Conservation (phyloP, 2,113 vertebrate species). For the Otocyon megalotis region DNA sequence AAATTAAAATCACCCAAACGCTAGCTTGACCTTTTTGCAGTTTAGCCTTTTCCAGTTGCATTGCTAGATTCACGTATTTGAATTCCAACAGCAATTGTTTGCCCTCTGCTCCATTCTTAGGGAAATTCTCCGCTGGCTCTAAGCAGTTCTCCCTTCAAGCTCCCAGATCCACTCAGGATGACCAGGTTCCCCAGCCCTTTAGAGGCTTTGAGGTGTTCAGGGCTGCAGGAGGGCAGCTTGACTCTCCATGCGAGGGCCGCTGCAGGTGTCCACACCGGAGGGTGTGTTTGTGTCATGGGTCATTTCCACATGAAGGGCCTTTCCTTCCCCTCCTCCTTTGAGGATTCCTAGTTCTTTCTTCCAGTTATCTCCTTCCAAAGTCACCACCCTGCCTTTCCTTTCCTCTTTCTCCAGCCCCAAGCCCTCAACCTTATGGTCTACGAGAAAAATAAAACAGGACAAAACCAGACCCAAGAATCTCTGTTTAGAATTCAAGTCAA, state of each 20-base stretch:
- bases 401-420: background rate
- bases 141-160: background rate
- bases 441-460: background rate
- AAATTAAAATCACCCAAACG: conserved; percentile 31
- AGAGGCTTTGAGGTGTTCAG: background rate
- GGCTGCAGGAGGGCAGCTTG: background rate
- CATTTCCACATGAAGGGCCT: background rate
- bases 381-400: background rate
- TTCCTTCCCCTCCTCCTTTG: background rate
- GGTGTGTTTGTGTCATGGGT: background rate
- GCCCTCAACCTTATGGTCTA: background rate
- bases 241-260: rapidly evolving
- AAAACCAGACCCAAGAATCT: background rate
- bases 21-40: background rate
- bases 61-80: background rate
- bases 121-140: background rate
- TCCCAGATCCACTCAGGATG: background rate
- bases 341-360: background rate
- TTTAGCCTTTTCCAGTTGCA: background rate
- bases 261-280: background rate
- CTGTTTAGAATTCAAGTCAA: background rate
- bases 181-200: background rate
- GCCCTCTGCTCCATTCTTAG: background rate
- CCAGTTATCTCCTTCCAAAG: background rate
- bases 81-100: background rate